Evolutionary conservation across 2,888 invertebrate genomes (phyloP).

Genomic region (Argynnis bischoffii): DNA sequence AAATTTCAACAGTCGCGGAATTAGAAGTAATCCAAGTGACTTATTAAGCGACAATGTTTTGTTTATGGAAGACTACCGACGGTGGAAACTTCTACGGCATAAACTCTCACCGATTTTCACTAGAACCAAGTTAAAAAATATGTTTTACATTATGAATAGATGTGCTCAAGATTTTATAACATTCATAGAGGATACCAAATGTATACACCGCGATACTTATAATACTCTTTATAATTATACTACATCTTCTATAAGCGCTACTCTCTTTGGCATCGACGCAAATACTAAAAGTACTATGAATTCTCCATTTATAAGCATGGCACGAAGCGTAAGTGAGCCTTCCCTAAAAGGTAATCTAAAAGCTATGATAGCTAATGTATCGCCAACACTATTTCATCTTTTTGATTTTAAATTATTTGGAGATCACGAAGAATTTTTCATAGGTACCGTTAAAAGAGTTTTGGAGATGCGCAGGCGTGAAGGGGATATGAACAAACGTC

Average conservation of each 20-base stretch:
- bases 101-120: conserved; percentile 65
- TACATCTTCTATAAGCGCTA: conserved; percentile 56
- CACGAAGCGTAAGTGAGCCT: conserved; percentile 43
- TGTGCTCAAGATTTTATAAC: conserved; percentile 58
- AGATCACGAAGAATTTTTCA: conserved; percentile 43
- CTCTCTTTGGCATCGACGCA: conserved; percentile 65
- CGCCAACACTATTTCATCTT: conserved; percentile 40
- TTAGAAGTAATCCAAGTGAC: conserved; percentile 49
- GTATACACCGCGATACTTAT: conserved; percentile 44
- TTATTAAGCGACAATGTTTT: conserved; percentile 54
- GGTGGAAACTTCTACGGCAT: conserved; percentile 66
- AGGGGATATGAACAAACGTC: conserved; percentile 28
- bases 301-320: conserved; percentile 56
- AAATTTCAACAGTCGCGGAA: conserved; percentile 54
- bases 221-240: conserved; percentile 51
- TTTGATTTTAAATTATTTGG: conserved; percentile 40
- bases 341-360: conserved; percentile 46
- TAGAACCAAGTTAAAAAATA: conserved; percentile 59
- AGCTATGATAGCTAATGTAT: conserved; percentile 44
- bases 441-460: conserved; percentile 41
- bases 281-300: conserved; percentile 56
- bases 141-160: conserved; percentile 64
- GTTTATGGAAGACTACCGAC: conserved; percentile 52
- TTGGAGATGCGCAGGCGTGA: conserved; percentile 36
- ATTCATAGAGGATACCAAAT: conserved; percentile 47